These are phyloP conservation scores for Tursiops truncatus DNA, from an alignment of 2,113 vertebrate species.

Conservation along the genomic window DNA sequence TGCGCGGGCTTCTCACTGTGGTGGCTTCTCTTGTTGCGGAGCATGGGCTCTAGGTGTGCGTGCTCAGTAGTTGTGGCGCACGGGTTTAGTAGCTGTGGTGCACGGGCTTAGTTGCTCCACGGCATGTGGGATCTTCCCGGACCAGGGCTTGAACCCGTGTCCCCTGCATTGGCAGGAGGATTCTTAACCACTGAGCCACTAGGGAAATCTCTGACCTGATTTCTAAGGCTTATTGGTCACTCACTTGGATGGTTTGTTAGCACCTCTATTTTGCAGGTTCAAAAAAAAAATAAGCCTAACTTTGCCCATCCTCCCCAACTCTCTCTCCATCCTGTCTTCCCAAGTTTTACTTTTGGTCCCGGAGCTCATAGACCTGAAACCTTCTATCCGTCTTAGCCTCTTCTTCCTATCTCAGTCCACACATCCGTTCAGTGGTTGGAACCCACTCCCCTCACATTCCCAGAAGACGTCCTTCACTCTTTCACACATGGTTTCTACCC, in stretches of 20 bases:
- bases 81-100: too few species aligned
- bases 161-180: too few species aligned
- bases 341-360: not conserved
- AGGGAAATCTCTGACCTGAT: not conserved
- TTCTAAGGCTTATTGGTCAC: not conserved
- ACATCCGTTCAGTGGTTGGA: accelerated
- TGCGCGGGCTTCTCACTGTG: too few species aligned
- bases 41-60: too few species aligned
- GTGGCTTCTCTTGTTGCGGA: too few species aligned
- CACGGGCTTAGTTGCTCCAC: too few species aligned
- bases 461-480: not conserved
- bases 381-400: not conserved
- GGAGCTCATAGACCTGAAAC: not conserved
- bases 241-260: not conserved
- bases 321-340: not conserved
- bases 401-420: not conserved
- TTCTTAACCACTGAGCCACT: too few species aligned
- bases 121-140: too few species aligned
- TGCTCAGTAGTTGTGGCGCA: too few species aligned
- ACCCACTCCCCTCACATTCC: not conserved
- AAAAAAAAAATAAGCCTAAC: not conserved
- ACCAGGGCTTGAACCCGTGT: too few species aligned
- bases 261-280: not conserved
- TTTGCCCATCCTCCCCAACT: not conserved
- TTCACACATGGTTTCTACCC: not conserved